phyloP scores from a whole-genome alignment of 1,140 invertebrate genomes.

The Homalodisca vitripennis region DNA sequence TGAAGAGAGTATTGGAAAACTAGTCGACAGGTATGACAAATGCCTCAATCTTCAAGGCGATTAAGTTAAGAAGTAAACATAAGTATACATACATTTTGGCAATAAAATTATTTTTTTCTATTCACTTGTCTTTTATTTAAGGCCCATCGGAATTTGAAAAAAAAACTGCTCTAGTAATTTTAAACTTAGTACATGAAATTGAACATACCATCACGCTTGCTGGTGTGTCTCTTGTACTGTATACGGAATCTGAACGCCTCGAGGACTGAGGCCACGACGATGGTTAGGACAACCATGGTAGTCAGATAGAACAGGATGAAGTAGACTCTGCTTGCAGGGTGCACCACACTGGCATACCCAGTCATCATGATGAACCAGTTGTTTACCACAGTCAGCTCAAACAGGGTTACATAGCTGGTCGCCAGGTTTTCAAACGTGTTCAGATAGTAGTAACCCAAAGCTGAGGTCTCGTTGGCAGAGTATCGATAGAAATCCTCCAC shows the following conservation, averaged over 20 bases:
- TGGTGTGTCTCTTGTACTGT: conserved; percentile 79
- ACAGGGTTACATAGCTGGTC: conserved; percentile 76
- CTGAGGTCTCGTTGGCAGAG: conserved; percentile 59
- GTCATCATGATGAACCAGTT: conserved; percentile 95
- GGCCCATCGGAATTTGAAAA: no score
- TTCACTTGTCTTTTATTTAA: no score
- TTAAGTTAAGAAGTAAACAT: no score
- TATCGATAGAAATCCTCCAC: conserved; percentile 84
- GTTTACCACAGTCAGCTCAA: conserved; percentile 89
- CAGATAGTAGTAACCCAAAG: conserved; percentile 81
- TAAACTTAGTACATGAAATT: no score
- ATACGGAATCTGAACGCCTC: conserved; percentile 90
- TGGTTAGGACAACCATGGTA: conserved; percentile 89
- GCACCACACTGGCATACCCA: conserved; percentile 65
- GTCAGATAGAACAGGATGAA: conserved; percentile 91
- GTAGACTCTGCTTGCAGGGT: conserved; percentile 70
- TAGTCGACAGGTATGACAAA: no score
- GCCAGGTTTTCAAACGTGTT: conserved; percentile 82
- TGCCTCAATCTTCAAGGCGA: no score
- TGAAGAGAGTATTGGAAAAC: no score
- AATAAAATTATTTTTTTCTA: no score
- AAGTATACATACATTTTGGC: no score
- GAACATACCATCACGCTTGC: conserved; percentile 73
- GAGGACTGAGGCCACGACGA: conserved; percentile 86
- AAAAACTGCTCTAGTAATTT: no score